phyloP scores from a whole-genome alignment of 2,888 invertebrate species.

The Cynaeus angustus region DNA sequence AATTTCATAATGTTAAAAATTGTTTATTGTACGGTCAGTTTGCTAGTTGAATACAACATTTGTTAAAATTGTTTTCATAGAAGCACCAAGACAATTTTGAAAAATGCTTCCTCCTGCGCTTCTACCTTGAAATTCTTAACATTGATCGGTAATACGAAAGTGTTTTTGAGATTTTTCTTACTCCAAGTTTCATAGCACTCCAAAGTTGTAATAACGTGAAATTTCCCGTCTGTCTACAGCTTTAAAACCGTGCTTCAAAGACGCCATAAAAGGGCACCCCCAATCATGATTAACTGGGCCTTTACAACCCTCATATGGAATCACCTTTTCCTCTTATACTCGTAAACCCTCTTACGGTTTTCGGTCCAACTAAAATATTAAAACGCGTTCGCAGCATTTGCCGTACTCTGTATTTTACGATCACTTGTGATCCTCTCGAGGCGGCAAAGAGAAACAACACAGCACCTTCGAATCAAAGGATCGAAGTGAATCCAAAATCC shows the following conservation, averaged over 20 bases:
- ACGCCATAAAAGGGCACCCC: constrained; percentile 41
- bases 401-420: constrained; percentile 38
- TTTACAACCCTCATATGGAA: constrained; percentile 42
- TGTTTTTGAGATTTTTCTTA: too few relatives aligned
- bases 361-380: constrained; percentile 45
- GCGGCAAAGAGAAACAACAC: constrained; percentile 19
- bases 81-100: too few relatives aligned
- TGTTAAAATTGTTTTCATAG: too few relatives aligned
- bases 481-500: constrained; percentile 52
- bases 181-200: neutral
- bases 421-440: constrained; percentile 35
- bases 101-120: too few relatives aligned
- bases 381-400: constrained; percentile 35
- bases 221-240: neutral
- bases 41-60: too few relatives aligned
- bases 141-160: too few relatives aligned
- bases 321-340: constrained; percentile 44
- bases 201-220: constrained; percentile 6
- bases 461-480: constrained; percentile 53
- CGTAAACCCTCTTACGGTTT: constrained; percentile 47
- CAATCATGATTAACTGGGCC: constrained; percentile 47
- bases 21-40: too few relatives aligned
- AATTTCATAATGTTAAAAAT: too few relatives aligned
- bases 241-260: constrained; percentile 14
- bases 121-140: too few relatives aligned